A percentile compares a stretch with the other conserved stretches of the same genome.
Evolutionary conservation across 1,140 invertebrate species (phyloP).

Genomic region (Penaeus vannamei): DNA sequence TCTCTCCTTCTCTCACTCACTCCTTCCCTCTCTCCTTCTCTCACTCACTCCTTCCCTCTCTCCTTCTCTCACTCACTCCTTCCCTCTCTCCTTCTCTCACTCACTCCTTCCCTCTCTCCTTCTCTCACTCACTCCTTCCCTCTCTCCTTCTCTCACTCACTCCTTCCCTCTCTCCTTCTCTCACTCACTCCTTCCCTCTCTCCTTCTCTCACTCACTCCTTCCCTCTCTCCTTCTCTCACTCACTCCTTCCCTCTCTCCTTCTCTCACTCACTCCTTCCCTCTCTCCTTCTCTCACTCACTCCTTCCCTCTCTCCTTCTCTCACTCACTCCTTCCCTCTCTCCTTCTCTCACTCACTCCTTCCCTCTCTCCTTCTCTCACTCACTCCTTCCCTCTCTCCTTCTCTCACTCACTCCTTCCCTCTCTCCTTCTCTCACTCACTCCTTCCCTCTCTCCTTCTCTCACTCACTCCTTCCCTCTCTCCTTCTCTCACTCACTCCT

Average conservation of each 20-base stretch:
- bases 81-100: no score
- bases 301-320: neutral
- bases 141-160: neutral
- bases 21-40: neutral
- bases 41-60: constrained; percentile 2
- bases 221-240: neutral
- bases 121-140: neutral
- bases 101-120: no score
- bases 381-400: no score
- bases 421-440: neutral
- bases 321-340: neutral
- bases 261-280: neutral
- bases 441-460: neutral
- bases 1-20: neutral
- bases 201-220: neutral
- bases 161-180: neutral
- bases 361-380: neutral
- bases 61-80: neutral
- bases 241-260: constrained; percentile 10
- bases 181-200: no score
- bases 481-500: no score
- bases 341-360: neutral
- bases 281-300: no score
- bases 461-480: neutral
- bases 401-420: neutral